Conservation (phyloP, 1,140 invertebrate species). For the Magallana angulata region DNA sequence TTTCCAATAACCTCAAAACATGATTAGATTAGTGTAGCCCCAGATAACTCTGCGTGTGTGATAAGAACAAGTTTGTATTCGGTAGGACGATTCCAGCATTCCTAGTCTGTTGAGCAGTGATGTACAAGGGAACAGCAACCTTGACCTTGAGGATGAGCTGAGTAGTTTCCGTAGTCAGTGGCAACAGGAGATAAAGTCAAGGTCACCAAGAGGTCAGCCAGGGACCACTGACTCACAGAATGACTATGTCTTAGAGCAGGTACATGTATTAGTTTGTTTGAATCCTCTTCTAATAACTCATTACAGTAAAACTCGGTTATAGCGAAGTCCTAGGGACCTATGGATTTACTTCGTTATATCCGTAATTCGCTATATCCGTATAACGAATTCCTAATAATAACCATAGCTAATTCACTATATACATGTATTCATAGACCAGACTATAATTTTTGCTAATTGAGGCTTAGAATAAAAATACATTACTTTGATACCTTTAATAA, state of each 20-base stretch:
- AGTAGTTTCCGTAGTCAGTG: conserved; percentile 72
- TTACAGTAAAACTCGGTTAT: not conserved
- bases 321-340: not conserved
- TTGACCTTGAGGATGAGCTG: conserved; percentile 64
- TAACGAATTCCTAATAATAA: too few relatives aligned
- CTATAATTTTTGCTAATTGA: too few relatives aligned
- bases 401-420: too few relatives aligned
- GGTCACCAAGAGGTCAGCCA: conserved; percentile 21
- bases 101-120: conserved; percentile 15
- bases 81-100: not conserved
- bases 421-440: too few relatives aligned
- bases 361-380: not conserved
- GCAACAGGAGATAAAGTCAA: conserved; percentile 68
- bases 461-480: too few relatives aligned
- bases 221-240: conserved; percentile 21
- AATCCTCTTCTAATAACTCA: not conserved
- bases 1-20: too few relatives aligned
- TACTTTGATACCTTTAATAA: too few relatives aligned
- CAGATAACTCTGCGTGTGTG: too few relatives aligned
- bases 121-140: conserved; percentile 45
- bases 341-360: not conserved
- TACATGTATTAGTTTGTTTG: not conserved
- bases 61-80: not conserved
- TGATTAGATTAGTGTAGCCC: too few relatives aligned
- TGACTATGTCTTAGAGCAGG: conserved; percentile 45